Conservation (phyloP, 2,113 vertebrate genomes). For the Sebastes schlegelii region DNA sequence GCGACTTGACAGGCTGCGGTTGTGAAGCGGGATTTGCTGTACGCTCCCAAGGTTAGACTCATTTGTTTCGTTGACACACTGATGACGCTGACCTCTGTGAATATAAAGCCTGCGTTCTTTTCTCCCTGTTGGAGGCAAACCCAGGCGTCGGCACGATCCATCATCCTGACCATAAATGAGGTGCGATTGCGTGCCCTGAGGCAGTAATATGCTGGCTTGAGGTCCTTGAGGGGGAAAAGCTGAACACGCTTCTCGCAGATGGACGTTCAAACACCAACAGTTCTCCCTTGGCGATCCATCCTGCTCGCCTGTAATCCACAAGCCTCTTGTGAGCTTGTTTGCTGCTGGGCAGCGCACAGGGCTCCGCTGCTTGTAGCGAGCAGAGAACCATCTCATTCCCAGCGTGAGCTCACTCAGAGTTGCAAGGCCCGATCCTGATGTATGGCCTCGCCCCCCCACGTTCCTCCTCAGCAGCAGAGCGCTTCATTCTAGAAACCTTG, state of each 20-base stretch:
- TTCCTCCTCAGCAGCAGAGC: conserved; percentile 33
- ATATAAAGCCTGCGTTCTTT: conserved; percentile 63
- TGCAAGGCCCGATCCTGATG: conserved; percentile 37
- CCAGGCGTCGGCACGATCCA: conserved; percentile 55
- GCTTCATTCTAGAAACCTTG: conserved; percentile 36
- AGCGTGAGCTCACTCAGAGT: conserved; percentile 42
- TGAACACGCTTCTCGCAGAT: conserved; percentile 27
- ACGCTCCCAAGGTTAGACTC: conserved; percentile 69
- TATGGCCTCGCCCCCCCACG: conserved; percentile 7
- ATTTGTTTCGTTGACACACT: conserved; percentile 69
- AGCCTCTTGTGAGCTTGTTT: conserved; percentile 57
- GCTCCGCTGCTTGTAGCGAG: conserved; percentile 35
- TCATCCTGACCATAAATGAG: conserved; percentile 56
- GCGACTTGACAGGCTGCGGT: conserved; percentile 24
- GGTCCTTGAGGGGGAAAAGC: conserved; percentile 51
- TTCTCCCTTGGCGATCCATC: conserved; percentile 55
- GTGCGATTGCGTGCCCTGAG: conserved; percentile 20
- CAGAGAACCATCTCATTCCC: conserved; percentile 29
- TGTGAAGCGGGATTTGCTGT: conserved; percentile 18
- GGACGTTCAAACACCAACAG: conserved; percentile 36
- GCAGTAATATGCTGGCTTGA: conserved; percentile 39
- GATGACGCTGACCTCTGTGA: conserved; percentile 67
- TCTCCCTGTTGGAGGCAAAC: conserved; percentile 56
- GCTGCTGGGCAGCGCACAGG: conserved; percentile 5
- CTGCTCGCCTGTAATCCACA: conserved; percentile 40